phyloP scores from a whole-genome alignment of 1,140 invertebrate species.

The Daktulosphaira vitifoliae region DNA sequence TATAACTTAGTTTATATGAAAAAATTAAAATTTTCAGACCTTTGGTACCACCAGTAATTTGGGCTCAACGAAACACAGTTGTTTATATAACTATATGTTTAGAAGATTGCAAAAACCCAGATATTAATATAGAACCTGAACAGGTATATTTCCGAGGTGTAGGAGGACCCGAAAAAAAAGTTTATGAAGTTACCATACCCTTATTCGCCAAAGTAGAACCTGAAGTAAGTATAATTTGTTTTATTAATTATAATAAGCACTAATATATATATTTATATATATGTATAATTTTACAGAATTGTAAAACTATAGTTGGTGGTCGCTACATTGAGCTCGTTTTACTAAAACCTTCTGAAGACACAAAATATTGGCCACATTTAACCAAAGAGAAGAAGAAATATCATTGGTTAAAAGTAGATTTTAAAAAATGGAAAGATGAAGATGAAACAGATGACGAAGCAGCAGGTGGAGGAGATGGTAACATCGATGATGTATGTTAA shows the following conservation, averaged over 20 bases:
- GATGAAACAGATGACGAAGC: constrained; percentile 58
- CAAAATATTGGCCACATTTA: constrained; percentile 77
- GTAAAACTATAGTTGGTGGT: constrained; percentile 51
- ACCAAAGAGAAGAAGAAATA: constrained; percentile 80
- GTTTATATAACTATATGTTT: constrained; percentile 81
- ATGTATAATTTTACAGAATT: constrained; percentile 45
- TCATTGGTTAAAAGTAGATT: constrained; percentile 95
- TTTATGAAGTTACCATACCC: constrained; percentile 75
- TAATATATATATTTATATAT: constrained; percentile 5
- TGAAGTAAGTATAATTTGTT: constrained; percentile 53
- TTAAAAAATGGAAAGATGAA: constrained; percentile 95
- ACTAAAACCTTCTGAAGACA: constrained; percentile 54
- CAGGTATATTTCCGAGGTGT: constrained; percentile 74
- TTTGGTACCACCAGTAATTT: constrained; percentile 72
- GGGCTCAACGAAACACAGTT: constrained; percentile 77
- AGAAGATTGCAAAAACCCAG: constrained; percentile 79
- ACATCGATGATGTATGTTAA: constrained; percentile 34
- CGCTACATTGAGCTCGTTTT: constrained; percentile 71
- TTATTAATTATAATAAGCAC: not conserved
- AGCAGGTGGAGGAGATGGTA: constrained; percentile 40
- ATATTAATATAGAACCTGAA: constrained; percentile 69
- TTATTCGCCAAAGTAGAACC: constrained; percentile 73
- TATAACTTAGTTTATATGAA: too few species aligned
- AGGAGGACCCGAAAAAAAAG: constrained; percentile 74
- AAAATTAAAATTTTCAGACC: constrained; percentile 47